These are phyloP conservation scores for Chiridota heheva DNA, from an alignment of 35 echinoderm and acorn worm species.

Conservation along the genomic window DNA sequence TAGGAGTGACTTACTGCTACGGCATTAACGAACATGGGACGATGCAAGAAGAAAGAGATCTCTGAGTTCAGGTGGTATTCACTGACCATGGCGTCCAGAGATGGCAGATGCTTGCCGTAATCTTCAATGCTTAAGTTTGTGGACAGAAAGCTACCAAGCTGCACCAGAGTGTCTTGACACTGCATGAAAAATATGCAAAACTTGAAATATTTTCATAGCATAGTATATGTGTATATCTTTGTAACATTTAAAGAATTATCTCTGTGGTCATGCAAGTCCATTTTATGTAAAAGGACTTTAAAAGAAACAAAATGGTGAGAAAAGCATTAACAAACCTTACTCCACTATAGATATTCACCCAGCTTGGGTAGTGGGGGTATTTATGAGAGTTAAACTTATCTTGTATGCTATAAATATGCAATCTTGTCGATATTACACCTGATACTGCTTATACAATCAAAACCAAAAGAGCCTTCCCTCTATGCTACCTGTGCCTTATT, in stretches of 20 bases:
- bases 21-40: constrained; percentile 75
- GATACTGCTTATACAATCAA: too few species aligned
- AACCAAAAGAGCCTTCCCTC: too few species aligned
- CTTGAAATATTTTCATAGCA: neutral
- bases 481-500: neutral
- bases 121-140: constrained; percentile 81
- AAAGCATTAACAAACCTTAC: too few species aligned
- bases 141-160: constrained; percentile 88
- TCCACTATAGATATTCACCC: neutral
- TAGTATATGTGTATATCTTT: neutral
- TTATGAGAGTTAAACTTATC: neutral
- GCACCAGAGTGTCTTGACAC: constrained; percentile 97
- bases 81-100: constrained; percentile 64
- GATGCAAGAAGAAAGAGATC: constrained; percentile 92
- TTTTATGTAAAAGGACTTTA: too few species aligned
- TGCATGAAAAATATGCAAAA: constrained; percentile 18
- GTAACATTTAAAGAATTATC: too few species aligned
- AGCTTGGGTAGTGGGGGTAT: too few species aligned
- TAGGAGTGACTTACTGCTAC: constrained; percentile 88
- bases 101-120: constrained; percentile 87
- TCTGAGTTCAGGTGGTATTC: constrained; percentile 87
- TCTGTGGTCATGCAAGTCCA: too few species aligned
- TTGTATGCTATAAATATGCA: too few species aligned
- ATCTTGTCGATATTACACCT: neutral
- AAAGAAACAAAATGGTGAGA: too few species aligned